Evolutionary conservation across 2,797 vertebrate species (phyloP).

Genomic region (Emydoidea blandingii): DNA sequence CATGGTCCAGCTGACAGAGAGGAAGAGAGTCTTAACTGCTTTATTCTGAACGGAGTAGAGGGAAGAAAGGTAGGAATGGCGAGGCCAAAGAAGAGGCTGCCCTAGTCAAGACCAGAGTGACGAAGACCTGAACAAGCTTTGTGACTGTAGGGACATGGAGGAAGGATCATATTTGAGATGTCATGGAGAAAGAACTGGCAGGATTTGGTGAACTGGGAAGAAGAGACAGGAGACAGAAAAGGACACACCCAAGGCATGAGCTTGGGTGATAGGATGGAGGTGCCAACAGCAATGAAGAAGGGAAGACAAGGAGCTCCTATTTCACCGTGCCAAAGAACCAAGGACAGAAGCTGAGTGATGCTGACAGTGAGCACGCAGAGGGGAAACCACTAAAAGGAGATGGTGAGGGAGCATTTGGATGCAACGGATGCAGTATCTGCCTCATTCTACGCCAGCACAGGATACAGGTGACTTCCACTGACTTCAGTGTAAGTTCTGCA

Average conservation of each 20-base stretch:
- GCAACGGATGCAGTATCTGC: background rate
- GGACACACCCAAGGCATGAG: slow-evolving; percentile 29
- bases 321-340: background rate
- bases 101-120: slow-evolving; percentile 23
- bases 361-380: background rate
- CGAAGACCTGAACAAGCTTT: background rate
- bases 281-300: background rate
- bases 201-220: slow-evolving; percentile 12
- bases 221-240: slow-evolving; percentile 47
- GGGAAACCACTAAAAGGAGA: background rate
- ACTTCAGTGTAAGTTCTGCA: background rate
- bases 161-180: slow-evolving; percentile 17
- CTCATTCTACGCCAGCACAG: background rate
- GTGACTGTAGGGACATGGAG: slow-evolving; percentile 35
- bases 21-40: slow-evolving; percentile 32
- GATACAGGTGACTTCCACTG: background rate
- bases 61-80: slow-evolving; percentile 29
- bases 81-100: slow-evolving; percentile 45
- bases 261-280: slow-evolving; percentile 19
- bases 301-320: slow-evolving; percentile 13
- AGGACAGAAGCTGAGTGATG: background rate
- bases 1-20: background rate
- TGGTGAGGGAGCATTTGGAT: background rate
- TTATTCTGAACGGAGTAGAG: slow-evolving; percentile 39
- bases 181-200: slow-evolving; percentile 43